A percentile compares a stretch with the other conserved stretches of the same genome.
Conservation (phyloP, 2,888 invertebrate species). For the Tridacna crocea region DNA sequence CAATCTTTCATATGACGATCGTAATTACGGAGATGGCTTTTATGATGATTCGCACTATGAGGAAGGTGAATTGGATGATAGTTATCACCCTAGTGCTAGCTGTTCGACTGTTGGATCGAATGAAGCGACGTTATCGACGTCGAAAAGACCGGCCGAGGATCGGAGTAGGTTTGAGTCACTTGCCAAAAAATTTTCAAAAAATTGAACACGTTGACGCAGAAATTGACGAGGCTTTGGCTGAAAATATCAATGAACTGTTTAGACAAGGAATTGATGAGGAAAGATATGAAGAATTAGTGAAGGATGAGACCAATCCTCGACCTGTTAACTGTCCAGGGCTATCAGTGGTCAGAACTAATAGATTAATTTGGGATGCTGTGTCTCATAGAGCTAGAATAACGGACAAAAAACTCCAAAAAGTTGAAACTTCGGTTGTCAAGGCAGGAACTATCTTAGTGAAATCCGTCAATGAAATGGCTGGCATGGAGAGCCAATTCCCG, state of each 20-base stretch:
- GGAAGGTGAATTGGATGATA: conserved; percentile 1
- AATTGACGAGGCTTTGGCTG: conserved; percentile 2
- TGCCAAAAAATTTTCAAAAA: conserved; percentile 2
- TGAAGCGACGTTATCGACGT: neutral
- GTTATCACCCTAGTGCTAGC: neutral
- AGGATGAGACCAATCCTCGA: neutral
- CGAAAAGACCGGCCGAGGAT: too few relatives aligned
- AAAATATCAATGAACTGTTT: conserved; percentile 8
- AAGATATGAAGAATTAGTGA: conserved; percentile 1
- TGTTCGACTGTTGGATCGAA: neutral
- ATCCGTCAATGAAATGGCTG: neutral
- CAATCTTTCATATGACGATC: too few relatives aligned
- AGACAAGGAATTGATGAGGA: conserved; percentile 17
- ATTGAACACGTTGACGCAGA: neutral
- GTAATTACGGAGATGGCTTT: neutral
- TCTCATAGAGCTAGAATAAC: neutral
- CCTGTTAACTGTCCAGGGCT: conserved; percentile 11
- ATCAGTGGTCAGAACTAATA: neutral
- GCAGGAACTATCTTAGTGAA: conserved; percentile 5
- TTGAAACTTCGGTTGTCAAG: conserved; percentile 9
- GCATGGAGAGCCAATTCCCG: conserved; percentile 4
- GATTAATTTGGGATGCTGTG: neutral
- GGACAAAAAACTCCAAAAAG: conserved; percentile 11
- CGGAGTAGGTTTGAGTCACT: neutral
- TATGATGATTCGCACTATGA: neutral